Base-by-base conservation (phyloP, 2,797 vertebrate genomes). In the Chelon auratus region DNA sequence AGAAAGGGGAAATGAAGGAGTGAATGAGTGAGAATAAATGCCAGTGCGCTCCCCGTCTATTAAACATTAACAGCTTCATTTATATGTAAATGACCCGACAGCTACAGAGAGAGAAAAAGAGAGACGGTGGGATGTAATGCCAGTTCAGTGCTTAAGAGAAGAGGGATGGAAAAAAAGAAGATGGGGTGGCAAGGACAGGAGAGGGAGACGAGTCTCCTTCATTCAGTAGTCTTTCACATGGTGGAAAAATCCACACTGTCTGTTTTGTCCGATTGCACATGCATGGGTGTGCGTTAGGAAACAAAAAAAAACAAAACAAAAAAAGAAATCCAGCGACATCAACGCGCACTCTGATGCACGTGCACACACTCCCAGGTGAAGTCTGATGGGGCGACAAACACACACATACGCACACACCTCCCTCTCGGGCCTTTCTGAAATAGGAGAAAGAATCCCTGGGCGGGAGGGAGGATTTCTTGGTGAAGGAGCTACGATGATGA, bases 31-130 rank as follows among this genome's bases (percentile, higher is more conserved):
- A 81, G 77, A 82, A 92, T 90, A 93, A 91, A 92, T 90, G 78
- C 78, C 82, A 75, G 79, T 68, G 79, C 43, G 54, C 91, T 95
- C 94, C 84, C 94, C 91, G 87, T 94, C 93, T 94, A 94, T 94
- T 94, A 95, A 94, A 95, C 93, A 94, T 93, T 95, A 95, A 96
- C 90, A 81, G 94, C 86, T 94, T 95, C 93, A 93, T 95, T 94
- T 94, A 93, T 94, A 94, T 94, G 95, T 93, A 96, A 95, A 96
- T 94, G 93, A 93, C 89, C 88, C 73, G 83, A 93, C 92, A 90
- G 87, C 93, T 57, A 89, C 65, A 75, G 64, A 83, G 89, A 81
- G 90, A 75, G 73, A 53, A 66, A 68, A 66, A 84, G 88, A 67
- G 69, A 84, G 88, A 68, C 1, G 90, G 92, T 75, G 80, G 82